Percentiles rank a stretch among this genome's conserved stretches.
phyloP scores from a whole-genome alignment of 1,140 invertebrate species.

The Macrocentrus cingulum region DNA sequence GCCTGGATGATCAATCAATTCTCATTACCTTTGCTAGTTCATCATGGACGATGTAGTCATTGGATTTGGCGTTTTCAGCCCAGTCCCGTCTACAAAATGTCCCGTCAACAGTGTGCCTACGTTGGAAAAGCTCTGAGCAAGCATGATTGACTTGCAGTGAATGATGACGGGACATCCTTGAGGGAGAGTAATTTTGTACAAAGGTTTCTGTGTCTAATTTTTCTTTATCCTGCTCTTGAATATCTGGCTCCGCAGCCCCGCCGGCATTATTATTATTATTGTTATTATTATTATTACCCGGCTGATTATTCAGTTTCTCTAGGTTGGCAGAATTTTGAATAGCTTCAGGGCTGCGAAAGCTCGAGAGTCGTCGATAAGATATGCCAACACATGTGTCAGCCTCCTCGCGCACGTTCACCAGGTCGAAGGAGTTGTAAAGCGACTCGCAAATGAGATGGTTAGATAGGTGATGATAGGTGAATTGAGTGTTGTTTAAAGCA shows the following conservation, averaged over 20 bases:
- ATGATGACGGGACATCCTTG: background rate
- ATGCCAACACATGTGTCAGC: slow-evolving; percentile 4
- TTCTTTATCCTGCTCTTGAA: no score
- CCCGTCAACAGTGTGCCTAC: background rate
- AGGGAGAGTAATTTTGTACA: background rate
- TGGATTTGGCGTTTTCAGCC: background rate
- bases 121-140: background rate
- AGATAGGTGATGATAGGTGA: background rate
- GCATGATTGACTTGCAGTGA: background rate
- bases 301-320: background rate
- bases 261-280: no score
- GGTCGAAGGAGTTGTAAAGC: background rate
- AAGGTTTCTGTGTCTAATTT: slow-evolving; percentile 12
- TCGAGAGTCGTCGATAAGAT: slow-evolving; percentile 16
- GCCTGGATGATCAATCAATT: no score
- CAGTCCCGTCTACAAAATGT: background rate
- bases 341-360: slow-evolving; percentile 30
- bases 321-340: slow-evolving; percentile 42
- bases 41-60: background rate
- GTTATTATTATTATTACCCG: slow-evolving; percentile 15
- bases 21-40: background rate
- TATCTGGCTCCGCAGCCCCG: no score
- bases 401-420: background rate
- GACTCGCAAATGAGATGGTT: background rate
- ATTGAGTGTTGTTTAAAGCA: background rate